Conservation (phyloP, 2,888 invertebrate species). For the Ommatoiulus sabulosus region DNA sequence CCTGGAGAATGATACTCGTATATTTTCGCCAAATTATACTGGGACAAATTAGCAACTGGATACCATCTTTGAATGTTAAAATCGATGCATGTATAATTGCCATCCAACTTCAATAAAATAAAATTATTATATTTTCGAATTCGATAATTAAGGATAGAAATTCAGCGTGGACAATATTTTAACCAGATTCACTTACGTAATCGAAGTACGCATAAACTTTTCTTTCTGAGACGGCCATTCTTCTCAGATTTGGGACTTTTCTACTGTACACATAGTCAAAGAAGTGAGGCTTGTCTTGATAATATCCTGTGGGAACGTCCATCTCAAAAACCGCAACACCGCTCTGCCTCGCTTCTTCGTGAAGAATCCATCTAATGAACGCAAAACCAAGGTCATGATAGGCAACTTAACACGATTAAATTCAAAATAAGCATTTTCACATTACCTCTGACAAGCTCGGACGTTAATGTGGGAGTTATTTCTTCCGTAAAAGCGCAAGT, state of each 20-base stretch:
- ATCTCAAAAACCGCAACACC: conserved; percentile 91
- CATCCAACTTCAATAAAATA: conserved; percentile 65
- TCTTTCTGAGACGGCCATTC: conserved; percentile 83
- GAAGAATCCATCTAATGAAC: conserved; percentile 78
- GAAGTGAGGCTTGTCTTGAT: conserved; percentile 88
- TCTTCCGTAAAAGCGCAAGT: conserved; percentile 64
- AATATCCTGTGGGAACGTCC: conserved; percentile 89
- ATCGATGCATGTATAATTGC: conserved; percentile 67
- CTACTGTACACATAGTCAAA: conserved; percentile 85
- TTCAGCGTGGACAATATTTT: neutral
- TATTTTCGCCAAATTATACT: conserved; percentile 68
- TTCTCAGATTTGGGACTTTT: conserved; percentile 81
- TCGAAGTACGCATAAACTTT: conserved; percentile 94
- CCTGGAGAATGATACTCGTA: conserved; percentile 71
- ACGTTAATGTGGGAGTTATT: conserved; percentile 68
- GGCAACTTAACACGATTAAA: too few species aligned
- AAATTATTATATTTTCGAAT: neutral
- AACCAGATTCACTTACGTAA: conserved; percentile 76
- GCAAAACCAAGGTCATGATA: too few species aligned
- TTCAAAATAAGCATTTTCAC: neutral
- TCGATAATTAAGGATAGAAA: too few species aligned
- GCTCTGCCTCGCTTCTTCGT: conserved; percentile 82
- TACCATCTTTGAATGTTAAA: conserved; percentile 69
- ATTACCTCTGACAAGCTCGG: conserved; percentile 64
- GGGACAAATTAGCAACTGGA: conserved; percentile 70